Conservation (phyloP, 2,113 vertebrate genomes). For the Cebus imitator region DNA sequence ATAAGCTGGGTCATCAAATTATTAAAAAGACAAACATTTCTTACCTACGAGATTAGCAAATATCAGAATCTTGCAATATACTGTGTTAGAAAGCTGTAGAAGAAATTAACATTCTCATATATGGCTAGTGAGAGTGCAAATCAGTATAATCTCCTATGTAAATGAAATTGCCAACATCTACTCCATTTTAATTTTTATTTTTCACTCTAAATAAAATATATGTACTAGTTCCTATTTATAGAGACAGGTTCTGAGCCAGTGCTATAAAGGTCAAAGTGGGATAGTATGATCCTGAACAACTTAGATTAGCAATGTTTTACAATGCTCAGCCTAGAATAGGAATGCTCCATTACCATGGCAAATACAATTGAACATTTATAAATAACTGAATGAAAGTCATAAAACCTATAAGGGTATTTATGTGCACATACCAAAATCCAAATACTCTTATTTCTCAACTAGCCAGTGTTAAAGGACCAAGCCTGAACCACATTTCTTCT, state of each 20-base stretch:
- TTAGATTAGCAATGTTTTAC: conserved; percentile 46
- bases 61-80: not conserved
- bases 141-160: not conserved
- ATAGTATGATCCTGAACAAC: not conserved
- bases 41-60: not conserved
- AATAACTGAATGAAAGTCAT: not conserved
- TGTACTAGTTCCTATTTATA: conserved; percentile 37
- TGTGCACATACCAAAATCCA: not conserved
- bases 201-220: not conserved
- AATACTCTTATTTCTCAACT: conserved; percentile 12
- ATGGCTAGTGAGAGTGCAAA: not conserved
- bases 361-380: conserved; percentile 26
- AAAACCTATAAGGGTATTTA: conserved; percentile 24
- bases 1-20: not conserved
- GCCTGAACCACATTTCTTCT: not conserved
- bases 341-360: not conserved
- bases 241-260: not conserved
- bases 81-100: not conserved
- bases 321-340: not conserved
- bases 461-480: not conserved
- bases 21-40: not conserved
- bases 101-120: not conserved
- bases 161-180: not conserved
- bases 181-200: not conserved
- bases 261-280: conserved; percentile 40